Conservation (phyloP, 2,797 vertebrate species). For the Pyrocephalus nanus region DNA sequence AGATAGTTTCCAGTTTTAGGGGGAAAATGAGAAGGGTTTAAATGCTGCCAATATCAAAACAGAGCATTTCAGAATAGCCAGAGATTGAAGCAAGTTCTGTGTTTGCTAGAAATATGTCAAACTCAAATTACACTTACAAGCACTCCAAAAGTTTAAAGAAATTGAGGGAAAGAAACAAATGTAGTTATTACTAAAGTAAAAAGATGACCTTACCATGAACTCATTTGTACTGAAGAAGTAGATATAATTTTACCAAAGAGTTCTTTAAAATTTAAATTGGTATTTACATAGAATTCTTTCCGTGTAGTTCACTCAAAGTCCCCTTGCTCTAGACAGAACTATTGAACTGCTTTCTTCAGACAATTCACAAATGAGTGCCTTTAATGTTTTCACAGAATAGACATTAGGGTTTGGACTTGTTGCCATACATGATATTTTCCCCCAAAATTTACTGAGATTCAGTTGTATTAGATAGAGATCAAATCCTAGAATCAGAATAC, state of each 20-base stretch:
- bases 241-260: neutral
- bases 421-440: neutral
- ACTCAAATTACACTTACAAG: neutral
- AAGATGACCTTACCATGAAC: neutral
- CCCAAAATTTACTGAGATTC: neutral
- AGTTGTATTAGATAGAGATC: neutral
- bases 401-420: neutral
- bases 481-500: neutral
- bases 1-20: slow-evolving; percentile 29
- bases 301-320: neutral
- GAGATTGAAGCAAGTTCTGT: neutral
- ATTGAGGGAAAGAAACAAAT: neutral
- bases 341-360: neutral
- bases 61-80: neutral
- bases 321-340: neutral
- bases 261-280: neutral
- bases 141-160: neutral
- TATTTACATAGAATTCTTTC: neutral
- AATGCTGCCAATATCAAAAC: slow-evolving; percentile 25
- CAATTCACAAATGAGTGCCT: neutral
- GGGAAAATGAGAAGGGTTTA: slow-evolving; percentile 25
- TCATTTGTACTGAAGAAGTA: neutral
- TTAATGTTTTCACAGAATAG: neutral
- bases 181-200: neutral
- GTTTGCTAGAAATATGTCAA: slow-evolving; percentile 28